Evolutionary conservation across 2,888 invertebrate genomes (phyloP), one percentile per base, ranked within the genome.

Genomic region (Holacanthella duospinosa): DNA sequence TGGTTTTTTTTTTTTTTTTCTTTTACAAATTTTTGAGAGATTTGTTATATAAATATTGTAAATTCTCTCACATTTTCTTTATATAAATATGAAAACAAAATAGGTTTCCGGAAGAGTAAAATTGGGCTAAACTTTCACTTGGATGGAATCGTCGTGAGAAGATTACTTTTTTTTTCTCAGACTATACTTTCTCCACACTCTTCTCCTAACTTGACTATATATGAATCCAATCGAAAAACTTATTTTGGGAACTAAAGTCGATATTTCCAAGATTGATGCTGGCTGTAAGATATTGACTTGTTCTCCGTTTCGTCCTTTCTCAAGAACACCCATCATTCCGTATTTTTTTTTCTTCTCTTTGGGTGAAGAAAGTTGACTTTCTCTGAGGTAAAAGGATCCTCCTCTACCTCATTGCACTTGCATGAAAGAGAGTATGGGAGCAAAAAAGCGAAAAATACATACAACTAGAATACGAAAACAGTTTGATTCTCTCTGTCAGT

Each of bases 331-430:
- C 56, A 29, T 56, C 56, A 29, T 56, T 4, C 6, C n/a, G 16
- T 27, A 1, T 56, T 2, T 9, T 9, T 9, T 48, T 21, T 48
- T 48, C 48, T 9, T 48, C 16, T 36, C 16, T 4, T 21, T 21
- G 48, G 4, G 12, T 4, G 48, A 21, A n/a, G 48, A 48, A 48
- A 48, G 48, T 48, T 48, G 59, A 59, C 44, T 59, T 44, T 27
- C 4, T 28, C 48, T 29, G 56, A 63, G 27, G 53, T 29, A 48
- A 59, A 44, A 59, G 60, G 44, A 60, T 56, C 64, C 62, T 60
- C 62, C 66, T 60, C 43, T 62, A 64, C 59, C 66, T 66, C 66
- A 66, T 66, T 66, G 66, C 63, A 59, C 63, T 66, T 66, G 62
- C 62, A 66, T 64, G 64, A 61, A 48, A 48, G 48, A 21, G 48